Conservation (phyloP, 1,140 invertebrate genomes). For the Cecropterus lyciades region DNA sequence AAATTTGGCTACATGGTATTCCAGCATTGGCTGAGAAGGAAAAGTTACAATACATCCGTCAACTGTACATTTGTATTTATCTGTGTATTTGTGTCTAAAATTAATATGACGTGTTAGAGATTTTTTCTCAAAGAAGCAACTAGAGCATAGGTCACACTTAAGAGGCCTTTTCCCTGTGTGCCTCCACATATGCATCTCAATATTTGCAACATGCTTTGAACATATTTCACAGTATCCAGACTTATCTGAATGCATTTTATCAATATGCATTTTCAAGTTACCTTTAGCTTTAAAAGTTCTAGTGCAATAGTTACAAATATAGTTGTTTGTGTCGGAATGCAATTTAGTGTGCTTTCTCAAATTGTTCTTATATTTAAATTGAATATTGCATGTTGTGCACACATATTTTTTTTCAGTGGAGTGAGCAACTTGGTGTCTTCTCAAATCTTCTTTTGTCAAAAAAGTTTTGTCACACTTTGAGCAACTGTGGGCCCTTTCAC, state of each 20-base stretch:
- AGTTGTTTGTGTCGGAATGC: slow-evolving; percentile 49
- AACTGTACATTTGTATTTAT: slow-evolving; percentile 63
- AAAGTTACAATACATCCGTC: slow-evolving; percentile 59
- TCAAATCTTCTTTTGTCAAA: slow-evolving; percentile 59
- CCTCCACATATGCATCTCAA: slow-evolving; percentile 85
- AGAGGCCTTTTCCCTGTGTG: slow-evolving; percentile 88
- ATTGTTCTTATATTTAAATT: slow-evolving; percentile 66
- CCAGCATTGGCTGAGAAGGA: slow-evolving; percentile 61
- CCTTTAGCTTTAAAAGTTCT: slow-evolving; percentile 84
- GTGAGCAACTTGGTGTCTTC: slow-evolving; percentile 57
- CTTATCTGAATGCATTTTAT: slow-evolving; percentile 62
- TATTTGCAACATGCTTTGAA: slow-evolving; percentile 61
- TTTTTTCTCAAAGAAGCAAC: slow-evolving; percentile 58
- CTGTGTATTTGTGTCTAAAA: slow-evolving; percentile 63
- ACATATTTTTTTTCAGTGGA: slow-evolving; percentile 58
- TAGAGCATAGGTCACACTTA: slow-evolving; percentile 85
- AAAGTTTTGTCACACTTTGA: slow-evolving; percentile 86
- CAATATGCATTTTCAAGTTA: slow-evolving; percentile 73
- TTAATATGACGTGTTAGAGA: slow-evolving; percentile 58
- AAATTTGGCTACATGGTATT: slow-evolving; percentile 58
- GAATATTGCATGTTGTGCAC: slow-evolving; percentile 60
- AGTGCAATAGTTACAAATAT: slow-evolving; percentile 79
- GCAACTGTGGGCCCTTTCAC: slow-evolving; percentile 88
- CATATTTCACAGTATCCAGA: slow-evolving; percentile 70
- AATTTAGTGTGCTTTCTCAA: slow-evolving; percentile 61